Evolutionary conservation across 2,113 vertebrate species (phyloP).

Genomic region (Pseudonaja textilis): DNA sequence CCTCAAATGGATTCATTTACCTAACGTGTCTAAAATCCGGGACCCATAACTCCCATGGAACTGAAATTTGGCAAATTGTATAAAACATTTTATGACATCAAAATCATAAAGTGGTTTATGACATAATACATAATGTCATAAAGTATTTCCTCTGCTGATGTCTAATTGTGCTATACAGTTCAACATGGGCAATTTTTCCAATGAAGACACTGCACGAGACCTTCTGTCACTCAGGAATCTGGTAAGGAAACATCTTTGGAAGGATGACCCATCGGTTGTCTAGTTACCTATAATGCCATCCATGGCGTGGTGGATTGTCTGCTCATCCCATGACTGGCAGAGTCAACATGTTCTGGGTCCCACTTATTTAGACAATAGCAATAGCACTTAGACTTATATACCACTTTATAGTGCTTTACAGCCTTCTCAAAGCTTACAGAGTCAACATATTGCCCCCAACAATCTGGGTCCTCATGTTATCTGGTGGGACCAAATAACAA

Average conservation of each 20-base stretch:
- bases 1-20: neutral
- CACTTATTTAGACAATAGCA: neutral
- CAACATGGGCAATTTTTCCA: neutral
- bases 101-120: neutral
- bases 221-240: neutral
- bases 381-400: too few relatives aligned
- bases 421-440: too few relatives aligned
- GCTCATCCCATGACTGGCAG: neutral
- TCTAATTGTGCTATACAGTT: neutral
- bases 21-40: neutral
- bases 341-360: neutral
- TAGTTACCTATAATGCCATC: neutral
- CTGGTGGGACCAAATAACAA: neutral
- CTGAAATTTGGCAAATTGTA: neutral
- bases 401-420: too few relatives aligned
- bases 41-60: neutral
- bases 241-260: neutral
- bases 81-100: neutral
- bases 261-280: neutral
- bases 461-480: too few relatives aligned
- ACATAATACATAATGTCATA: neutral
- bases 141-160: neutral
- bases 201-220: neutral
- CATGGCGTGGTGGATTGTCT: neutral
- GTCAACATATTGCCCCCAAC: too few relatives aligned